phyloP scores from a whole-genome alignment of 2,113 vertebrate genomes.

The Tamias sibiricus region DNA sequence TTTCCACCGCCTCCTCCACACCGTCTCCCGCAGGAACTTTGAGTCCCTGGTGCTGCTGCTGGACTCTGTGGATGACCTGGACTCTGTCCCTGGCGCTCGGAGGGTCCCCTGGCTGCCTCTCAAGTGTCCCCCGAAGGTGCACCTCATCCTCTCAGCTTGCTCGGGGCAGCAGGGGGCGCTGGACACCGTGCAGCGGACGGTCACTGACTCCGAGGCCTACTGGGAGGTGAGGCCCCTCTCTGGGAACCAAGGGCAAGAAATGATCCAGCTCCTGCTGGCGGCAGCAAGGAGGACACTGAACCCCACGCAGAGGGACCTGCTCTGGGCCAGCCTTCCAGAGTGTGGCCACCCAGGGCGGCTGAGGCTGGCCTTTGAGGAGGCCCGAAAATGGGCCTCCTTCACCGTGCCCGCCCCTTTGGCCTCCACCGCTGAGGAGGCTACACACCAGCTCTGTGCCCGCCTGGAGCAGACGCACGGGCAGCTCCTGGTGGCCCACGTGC shows the following conservation, averaged over 20 bases:
- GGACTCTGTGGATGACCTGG: slow-evolving; percentile 87
- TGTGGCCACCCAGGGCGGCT: slow-evolving; percentile 88
- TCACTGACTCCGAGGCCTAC: slow-evolving; percentile 66
- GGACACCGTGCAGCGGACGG: slow-evolving; percentile 59
- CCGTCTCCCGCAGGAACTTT: slow-evolving; percentile 82
- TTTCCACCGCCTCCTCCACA: slow-evolving; percentile 86
- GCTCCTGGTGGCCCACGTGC: slow-evolving; percentile 83
- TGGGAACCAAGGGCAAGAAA: slow-evolving; percentile 78
- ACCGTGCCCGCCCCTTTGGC: slow-evolving; percentile 72
- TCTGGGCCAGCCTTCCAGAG: slow-evolving; percentile 81
- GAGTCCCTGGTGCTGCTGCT: slow-evolving; percentile 88
- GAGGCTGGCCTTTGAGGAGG: slow-evolving; percentile 85
- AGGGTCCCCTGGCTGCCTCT: slow-evolving; percentile 87
- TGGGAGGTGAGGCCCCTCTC: slow-evolving; percentile 86
- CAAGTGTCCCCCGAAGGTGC: slow-evolving; percentile 86
- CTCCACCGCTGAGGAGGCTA: slow-evolving; percentile 80
- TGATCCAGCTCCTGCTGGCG: slow-evolving; percentile 83
- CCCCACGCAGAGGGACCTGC: slow-evolving; percentile 75
- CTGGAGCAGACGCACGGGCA: slow-evolving; percentile 89
- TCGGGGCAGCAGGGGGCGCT: slow-evolving; percentile 71
- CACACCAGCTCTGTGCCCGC: slow-evolving; percentile 83
- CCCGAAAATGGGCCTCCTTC: slow-evolving; percentile 87
- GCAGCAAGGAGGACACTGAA: slow-evolving; percentile 71
- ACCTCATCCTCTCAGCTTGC: slow-evolving; percentile 86
- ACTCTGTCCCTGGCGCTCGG: slow-evolving; percentile 62